A percentile compares a stretch with the other conserved stretches of the same genome.
Conservation (phyloP, 1,140 invertebrate genomes). For the Drosophila pandora region DNA sequence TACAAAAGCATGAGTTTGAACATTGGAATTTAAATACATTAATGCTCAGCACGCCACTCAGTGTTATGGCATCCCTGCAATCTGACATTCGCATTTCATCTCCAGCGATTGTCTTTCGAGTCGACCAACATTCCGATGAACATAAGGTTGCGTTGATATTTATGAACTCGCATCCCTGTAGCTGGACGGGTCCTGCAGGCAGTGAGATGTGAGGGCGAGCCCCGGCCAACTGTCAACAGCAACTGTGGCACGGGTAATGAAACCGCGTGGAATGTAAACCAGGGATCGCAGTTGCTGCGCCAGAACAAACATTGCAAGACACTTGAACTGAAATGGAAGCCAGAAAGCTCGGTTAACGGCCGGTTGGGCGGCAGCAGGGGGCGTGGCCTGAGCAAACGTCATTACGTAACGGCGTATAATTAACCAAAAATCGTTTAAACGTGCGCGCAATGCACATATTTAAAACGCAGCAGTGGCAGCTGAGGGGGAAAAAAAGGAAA, state of each 20-base stretch:
- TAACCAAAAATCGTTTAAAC: slow-evolving; percentile 79
- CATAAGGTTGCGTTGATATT: slow-evolving; percentile 20
- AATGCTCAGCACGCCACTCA: slow-evolving; percentile 32
- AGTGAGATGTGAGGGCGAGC: neutral
- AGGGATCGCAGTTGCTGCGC: slow-evolving; percentile 13
- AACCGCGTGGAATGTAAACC: slow-evolving; percentile 50
- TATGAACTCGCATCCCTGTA: slow-evolving; percentile 25
- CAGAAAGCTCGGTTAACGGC: slow-evolving; percentile 44
- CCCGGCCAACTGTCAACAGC: slow-evolving; percentile 41
- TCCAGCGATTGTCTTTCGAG: slow-evolving; percentile 40
- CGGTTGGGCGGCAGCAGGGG: slow-evolving; percentile 18
- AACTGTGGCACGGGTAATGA: slow-evolving; percentile 42
- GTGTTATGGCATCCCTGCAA: slow-evolving; percentile 29
- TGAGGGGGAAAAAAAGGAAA: slow-evolving; percentile 1
- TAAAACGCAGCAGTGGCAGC: slow-evolving; percentile 53
- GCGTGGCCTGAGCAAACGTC: slow-evolving; percentile 64
- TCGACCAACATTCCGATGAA: slow-evolving; percentile 12
- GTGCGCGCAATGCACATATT: slow-evolving; percentile 66
- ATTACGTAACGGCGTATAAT: slow-evolving; percentile 74
- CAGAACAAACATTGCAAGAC: slow-evolving; percentile 48
- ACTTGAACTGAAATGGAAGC: slow-evolving; percentile 41
- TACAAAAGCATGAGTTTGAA: neutral
- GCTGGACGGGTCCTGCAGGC: neutral
- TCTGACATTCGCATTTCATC: slow-evolving; percentile 48
- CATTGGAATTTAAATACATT: slow-evolving; percentile 26